Conservation (phyloP, 2,113 vertebrate genomes). For the Pachypanchax playfairii region DNA sequence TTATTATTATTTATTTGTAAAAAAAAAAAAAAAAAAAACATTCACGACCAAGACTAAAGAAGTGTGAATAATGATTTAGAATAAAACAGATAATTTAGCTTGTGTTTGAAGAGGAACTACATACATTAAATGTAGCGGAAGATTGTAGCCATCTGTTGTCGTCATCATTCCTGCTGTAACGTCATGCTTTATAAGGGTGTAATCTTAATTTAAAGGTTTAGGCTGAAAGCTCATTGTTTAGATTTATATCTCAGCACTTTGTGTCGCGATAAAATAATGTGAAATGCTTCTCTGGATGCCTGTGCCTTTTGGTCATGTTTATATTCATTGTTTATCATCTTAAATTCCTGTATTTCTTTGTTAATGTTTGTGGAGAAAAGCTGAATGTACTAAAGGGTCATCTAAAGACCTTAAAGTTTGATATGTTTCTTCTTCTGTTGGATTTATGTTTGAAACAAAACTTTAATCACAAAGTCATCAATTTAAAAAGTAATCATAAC, state of each 20-base stretch:
- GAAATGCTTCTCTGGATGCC: conserved; percentile 42
- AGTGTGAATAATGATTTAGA: conserved; percentile 35
- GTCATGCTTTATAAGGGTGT: conserved; percentile 5
- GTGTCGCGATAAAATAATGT: conserved; percentile 33
- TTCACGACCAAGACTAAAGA: conserved; percentile 25
- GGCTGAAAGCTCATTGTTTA: conserved; percentile 3
- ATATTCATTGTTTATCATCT: conserved; percentile 27
- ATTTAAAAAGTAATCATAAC: conserved; percentile 4
- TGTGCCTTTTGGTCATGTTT: conserved; percentile 55
- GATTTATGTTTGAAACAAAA: conserved; percentile 27
- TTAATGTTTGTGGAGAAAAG: conserved; percentile 10
- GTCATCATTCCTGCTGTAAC: conserved; percentile 30
- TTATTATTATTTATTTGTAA: conserved; percentile 55
- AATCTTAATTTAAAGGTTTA: conserved; percentile 7
- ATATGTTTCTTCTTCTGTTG: not conserved
- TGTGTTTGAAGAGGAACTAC: not conserved
- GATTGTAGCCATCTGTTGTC: conserved; percentile 34
- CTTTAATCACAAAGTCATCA: not conserved
- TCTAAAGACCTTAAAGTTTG: conserved; percentile 6
- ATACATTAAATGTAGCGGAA: conserved; percentile 45
- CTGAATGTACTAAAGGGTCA: conserved; percentile 24
- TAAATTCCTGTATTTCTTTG: conserved; percentile 25
- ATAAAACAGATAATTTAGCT: conserved; percentile 12
- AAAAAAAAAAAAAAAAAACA: too few relatives aligned
- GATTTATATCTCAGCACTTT: conserved; percentile 38